Base-by-base conservation (phyloP, 1,140 invertebrate species). In the Octopus bimaculoides region DNA sequence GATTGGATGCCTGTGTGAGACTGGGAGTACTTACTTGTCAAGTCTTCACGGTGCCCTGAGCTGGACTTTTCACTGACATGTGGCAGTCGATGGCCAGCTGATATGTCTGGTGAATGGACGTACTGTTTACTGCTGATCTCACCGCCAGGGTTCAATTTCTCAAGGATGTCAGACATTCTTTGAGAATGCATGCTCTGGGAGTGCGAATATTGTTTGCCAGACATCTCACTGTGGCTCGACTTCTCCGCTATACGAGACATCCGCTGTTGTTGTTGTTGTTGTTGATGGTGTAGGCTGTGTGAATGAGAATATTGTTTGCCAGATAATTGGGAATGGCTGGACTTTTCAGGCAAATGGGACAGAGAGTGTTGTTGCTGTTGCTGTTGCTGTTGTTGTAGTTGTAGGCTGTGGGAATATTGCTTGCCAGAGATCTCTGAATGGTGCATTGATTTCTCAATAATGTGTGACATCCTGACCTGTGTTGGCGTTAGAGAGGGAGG, bases 221-320 rank as follows among this genome's bases (percentile, higher is more conserved):
- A 71, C 66, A 71, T 71, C 66, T 71, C 66, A n/a, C 66, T 20
- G 14, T n/a, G 66, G 26, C 66, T 71, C 66, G 66, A 71, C 66
- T 71, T 71, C 66, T 71, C 66, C 14, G 66, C 17, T 20, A 71
- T 71, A 14, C 17, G 66, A 0, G 66, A 20, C 66, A 71, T 71
- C 26, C 26, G 66, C 14, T 71, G 66, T 0, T 8, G 66, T 6
- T 71, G 66, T 61, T 61, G 56, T 4, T 61, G 56, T 4, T 61
- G 56, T 3, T 71, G 66, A 41, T 41, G 26, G 3, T 41, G 26
- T 41, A 41, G 26, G 26, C 26, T 41, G 26, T 41, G 26, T 5
- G 66, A n/a, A 17, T 71, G 66, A 14, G 66, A 5, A 20, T 71
- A 71, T 14, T 9, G 66, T 17, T 71, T 71, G 4, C 66, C 26